Evolutionary conservation across 2,113 vertebrate species (phyloP).

Genomic region (Megalops atlanticus): DNA sequence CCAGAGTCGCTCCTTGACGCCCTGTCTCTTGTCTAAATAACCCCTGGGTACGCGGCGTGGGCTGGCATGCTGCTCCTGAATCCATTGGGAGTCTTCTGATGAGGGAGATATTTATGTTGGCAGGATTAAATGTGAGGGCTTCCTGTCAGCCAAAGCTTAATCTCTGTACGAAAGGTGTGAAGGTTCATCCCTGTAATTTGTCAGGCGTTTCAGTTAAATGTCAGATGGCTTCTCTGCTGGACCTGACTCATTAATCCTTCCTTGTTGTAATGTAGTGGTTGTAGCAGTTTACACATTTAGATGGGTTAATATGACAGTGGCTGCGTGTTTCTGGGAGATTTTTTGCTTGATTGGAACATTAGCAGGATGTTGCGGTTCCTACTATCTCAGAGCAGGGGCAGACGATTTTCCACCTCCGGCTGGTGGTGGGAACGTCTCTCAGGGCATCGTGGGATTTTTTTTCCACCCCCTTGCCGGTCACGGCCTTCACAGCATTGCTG

Average conservation of each 20-base stretch:
- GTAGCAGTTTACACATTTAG: background rate
- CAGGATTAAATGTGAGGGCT: conserved; percentile 18
- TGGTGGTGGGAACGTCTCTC: background rate
- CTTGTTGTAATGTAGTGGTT: background rate
- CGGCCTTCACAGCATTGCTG: background rate
- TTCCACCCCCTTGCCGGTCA: background rate
- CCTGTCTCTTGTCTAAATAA: conserved; percentile 15
- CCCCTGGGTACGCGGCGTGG: conserved; percentile 12
- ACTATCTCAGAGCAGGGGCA: background rate
- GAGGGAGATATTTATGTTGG: conserved; percentile 53
- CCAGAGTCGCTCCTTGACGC: background rate
- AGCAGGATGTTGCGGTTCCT: background rate
- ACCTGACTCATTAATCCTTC: background rate
- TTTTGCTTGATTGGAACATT: background rate
- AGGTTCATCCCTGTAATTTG: conserved; percentile 31
- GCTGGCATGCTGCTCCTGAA: background rate
- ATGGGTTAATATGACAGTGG: background rate
- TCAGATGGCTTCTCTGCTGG: background rate
- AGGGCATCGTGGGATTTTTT: background rate
- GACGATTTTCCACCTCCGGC: background rate
- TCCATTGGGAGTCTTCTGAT: background rate
- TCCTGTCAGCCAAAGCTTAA: conserved; percentile 54
- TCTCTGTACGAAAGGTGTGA: conserved; percentile 15
- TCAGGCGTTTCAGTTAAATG: conserved; percentile 1
- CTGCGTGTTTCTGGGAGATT: background rate